Conservation (phyloP, 2,113 vertebrate genomes). For the Sapayoa aenigma region DNA sequence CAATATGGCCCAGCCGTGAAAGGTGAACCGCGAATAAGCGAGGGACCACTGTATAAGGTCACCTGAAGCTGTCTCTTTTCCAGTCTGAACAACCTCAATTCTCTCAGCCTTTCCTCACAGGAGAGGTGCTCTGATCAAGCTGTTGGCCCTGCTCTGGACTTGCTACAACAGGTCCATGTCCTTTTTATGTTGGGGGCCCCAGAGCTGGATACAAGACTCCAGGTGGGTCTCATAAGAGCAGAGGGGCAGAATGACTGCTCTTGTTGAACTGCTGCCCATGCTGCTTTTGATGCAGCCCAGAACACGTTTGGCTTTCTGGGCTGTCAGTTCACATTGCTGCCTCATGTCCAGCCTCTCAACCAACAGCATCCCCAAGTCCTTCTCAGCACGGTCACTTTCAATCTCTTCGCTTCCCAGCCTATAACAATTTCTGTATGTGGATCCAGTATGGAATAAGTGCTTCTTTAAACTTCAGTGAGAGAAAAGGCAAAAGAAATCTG, state of each 20-base stretch:
- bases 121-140: neutral
- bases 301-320: neutral
- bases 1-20: too few species aligned
- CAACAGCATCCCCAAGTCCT: rapidly evolving
- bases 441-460: neutral
- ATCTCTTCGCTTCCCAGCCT: neutral
- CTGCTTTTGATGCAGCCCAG: neutral
- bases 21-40: too few species aligned
- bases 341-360: neutral
- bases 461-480: neutral
- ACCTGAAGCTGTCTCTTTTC: neutral
- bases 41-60: too few species aligned
- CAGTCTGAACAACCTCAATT: neutral
- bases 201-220: neutral
- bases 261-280: rapidly evolving
- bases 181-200: neutral
- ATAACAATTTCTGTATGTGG: neutral
- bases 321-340: neutral
- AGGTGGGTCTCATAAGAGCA: neutral
- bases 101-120: neutral
- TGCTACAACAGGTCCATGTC: neutral
- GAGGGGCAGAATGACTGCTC: neutral
- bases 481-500: neutral
- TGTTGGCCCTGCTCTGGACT: neutral
- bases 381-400: neutral